Evolutionary conservation across 2,888 invertebrate species (phyloP).

Genomic region (Microplitis manilae): DNA sequence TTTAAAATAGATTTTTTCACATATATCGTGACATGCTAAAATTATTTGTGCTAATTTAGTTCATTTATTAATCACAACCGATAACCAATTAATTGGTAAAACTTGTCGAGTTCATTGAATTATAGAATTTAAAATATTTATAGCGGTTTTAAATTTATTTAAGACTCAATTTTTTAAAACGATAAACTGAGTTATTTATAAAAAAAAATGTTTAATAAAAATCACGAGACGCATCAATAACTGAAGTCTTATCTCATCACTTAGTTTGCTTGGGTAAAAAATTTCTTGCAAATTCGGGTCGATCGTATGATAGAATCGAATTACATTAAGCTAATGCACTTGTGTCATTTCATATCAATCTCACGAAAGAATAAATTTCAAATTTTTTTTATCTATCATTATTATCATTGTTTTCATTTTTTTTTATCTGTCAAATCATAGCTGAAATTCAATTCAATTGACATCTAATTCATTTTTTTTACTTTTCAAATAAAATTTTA

Average conservation of each 20-base stretch:
- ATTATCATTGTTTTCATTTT: not conserved
- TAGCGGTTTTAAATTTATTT: too few species aligned
- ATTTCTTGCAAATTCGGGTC: conserved; percentile 3
- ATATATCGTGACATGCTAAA: too few species aligned
- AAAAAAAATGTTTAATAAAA: not conserved
- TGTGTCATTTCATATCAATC: conserved; percentile 20
- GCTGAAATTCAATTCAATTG: not conserved
- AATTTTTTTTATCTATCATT: not conserved
- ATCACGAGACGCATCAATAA: not conserved
- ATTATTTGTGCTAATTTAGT: too few species aligned
- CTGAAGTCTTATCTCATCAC: conserved; percentile 1
- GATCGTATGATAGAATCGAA: conserved; percentile 9
- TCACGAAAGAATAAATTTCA: not conserved
- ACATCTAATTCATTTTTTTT: not conserved
- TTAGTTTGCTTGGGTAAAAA: not conserved
- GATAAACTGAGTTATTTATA: not conserved
- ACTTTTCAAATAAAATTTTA: too few species aligned
- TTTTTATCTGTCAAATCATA: not conserved
- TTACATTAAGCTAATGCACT: conserved; percentile 19
- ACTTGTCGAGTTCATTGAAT: too few species aligned
- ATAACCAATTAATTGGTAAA: too few species aligned
- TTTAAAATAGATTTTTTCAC: too few species aligned
- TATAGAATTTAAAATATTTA: too few species aligned
- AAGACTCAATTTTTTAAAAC: not conserved
- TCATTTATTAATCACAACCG: too few species aligned